Conservation (phyloP, 2,797 vertebrate species). For the Pogoniulus pusillus region DNA sequence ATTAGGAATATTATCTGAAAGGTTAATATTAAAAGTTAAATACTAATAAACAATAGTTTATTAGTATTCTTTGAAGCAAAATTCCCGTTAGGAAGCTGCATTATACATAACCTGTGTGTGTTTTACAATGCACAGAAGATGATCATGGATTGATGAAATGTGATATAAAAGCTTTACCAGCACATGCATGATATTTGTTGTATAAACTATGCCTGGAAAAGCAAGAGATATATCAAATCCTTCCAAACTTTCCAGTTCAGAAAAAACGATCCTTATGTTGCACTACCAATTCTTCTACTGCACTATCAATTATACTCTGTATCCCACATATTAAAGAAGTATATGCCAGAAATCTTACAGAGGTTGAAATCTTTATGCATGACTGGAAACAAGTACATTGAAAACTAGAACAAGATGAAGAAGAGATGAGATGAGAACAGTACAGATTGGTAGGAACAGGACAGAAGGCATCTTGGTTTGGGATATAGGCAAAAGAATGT, state of each 20-base stretch:
- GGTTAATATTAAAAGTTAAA: too few relatives aligned
- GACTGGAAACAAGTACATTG: neutral
- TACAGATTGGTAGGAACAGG: neutral
- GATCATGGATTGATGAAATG: neutral
- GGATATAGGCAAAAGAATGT: neutral
- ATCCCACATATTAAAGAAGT: neutral
- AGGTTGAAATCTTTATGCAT: neutral
- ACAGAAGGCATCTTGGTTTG: conserved; percentile 1
- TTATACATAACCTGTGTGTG: neutral
- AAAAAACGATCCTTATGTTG: neutral
- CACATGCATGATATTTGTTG: neutral
- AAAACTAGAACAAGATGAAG: conserved; percentile 14
- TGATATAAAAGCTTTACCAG: neutral
- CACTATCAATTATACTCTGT: neutral
- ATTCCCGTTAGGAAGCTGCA: neutral
- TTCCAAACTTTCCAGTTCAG: neutral
- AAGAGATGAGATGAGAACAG: neutral
- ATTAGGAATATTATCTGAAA: neutral
- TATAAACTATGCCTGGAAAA: neutral
- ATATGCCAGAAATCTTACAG: neutral
- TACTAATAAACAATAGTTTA: too few relatives aligned
- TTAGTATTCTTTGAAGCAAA: neutral
- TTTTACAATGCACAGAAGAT: neutral
- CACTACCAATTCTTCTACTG: neutral
- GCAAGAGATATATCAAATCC: neutral